Evolutionary conservation across 2,113 vertebrate species (phyloP).

Genomic region (Megatriorchis doriae): DNA sequence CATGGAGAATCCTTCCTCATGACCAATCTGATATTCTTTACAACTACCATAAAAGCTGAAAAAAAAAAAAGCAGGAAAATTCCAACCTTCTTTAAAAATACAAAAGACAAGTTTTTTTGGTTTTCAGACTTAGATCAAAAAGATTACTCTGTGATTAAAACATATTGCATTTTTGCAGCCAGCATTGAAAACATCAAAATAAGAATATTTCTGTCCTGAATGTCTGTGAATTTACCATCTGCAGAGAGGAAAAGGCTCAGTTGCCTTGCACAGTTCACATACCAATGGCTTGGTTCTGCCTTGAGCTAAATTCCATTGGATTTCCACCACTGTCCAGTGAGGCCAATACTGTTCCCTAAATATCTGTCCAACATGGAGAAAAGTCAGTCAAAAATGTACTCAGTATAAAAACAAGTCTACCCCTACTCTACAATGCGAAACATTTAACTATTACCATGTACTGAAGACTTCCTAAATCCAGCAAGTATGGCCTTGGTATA

Average conservation of each 20-base stretch:
- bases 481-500: neutral
- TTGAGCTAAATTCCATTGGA: conserved; percentile 13
- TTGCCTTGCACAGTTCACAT: neutral
- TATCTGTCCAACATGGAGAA: neutral
- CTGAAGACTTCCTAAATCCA: neutral
- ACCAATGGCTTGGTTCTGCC: neutral
- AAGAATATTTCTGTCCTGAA: conserved; percentile 4
- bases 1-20: neutral
- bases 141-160: neutral
- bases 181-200: neutral
- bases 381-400: neutral
- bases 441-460: neutral
- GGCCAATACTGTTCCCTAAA: neutral
- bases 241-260: neutral
- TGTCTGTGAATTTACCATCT: conserved; percentile 5
- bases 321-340: neutral
- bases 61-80: neutral
- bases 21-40: neutral
- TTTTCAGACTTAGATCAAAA: neutral
- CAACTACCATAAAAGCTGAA: neutral
- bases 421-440: neutral
- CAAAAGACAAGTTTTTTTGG: neutral
- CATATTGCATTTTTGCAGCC: neutral
- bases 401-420: neutral
- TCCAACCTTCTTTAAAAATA: neutral